phyloP scores from a whole-genome alignment of 2,797 vertebrate genomes.

The Oreochromis grahami region DNA sequence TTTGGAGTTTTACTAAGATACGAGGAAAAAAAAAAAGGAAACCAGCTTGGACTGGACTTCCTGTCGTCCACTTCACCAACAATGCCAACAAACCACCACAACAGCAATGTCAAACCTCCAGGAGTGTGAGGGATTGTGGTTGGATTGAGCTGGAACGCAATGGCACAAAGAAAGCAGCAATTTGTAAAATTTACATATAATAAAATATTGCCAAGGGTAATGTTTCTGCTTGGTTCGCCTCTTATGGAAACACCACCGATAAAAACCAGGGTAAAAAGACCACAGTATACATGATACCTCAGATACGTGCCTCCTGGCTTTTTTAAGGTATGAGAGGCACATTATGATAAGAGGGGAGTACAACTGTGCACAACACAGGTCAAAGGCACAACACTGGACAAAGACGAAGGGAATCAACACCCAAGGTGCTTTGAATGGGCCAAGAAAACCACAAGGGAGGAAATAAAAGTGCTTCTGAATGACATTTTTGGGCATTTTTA shows the following conservation, averaged over 20 bases:
- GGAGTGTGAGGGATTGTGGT: background rate
- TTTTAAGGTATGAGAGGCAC: constrained; percentile 49
- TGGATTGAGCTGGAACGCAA: constrained; percentile 9
- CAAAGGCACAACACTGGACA: constrained; percentile 77
- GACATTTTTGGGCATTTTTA: constrained; percentile 30
- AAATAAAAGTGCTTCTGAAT: constrained; percentile 7
- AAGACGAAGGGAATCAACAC: constrained; percentile 46
- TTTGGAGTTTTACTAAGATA: constrained; percentile 56
- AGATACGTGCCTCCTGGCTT: constrained; percentile 14
- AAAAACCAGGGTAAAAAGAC: constrained; percentile 27
- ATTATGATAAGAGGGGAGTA: constrained; percentile 42
- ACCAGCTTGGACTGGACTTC: background rate
- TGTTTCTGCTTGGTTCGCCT: constrained; percentile 17
- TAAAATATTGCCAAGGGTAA: background rate
- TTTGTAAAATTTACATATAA: background rate
- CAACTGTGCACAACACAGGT: constrained; percentile 70
- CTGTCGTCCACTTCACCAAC: background rate
- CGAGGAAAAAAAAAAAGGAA: background rate
- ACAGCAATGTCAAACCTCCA: background rate
- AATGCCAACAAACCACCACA: background rate
- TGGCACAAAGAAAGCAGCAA: constrained; percentile 42
- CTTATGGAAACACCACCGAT: constrained; percentile 14
- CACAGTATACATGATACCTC: constrained; percentile 13
- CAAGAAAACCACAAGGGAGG: constrained; percentile 6
- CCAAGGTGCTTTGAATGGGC: constrained; percentile 45